These are phyloP conservation scores for Oxycera nigricornis DNA, from an alignment of 2,888 invertebrate species.

Conservation along the genomic window DNA sequence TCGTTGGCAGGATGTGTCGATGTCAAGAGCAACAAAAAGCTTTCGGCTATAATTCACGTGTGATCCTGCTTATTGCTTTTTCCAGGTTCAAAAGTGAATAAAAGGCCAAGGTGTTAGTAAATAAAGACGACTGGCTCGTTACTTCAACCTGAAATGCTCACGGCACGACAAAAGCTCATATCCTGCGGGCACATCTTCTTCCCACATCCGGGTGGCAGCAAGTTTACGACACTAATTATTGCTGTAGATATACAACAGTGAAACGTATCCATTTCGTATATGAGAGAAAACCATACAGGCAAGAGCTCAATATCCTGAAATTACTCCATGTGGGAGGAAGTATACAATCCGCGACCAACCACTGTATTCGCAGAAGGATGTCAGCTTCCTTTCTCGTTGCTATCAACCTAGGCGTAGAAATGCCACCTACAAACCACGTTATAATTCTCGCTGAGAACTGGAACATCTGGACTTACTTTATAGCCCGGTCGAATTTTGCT, in stretches of 20 bases:
- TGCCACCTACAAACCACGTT: neutral
- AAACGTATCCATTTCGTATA: too few species aligned
- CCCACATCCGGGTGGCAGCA: neutral
- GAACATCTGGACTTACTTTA: conserved; percentile 36
- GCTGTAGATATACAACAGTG: neutral
- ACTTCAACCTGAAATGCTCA: neutral
- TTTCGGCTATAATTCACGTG: conserved; percentile 43
- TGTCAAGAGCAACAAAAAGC: conserved; percentile 14
- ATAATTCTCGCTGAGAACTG: conserved; percentile 28
- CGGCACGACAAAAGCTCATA: neutral
- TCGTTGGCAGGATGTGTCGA: neutral
- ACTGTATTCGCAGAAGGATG: conserved; percentile 17
- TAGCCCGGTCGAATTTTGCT: conserved; percentile 4
- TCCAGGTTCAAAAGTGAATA: conserved; percentile 40
- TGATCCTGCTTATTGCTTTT: conserved; percentile 47
- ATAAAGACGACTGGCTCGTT: conserved; percentile 3
- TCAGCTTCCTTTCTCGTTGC: conserved; percentile 12
- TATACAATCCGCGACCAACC: too few species aligned
- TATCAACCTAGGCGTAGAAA: neutral
- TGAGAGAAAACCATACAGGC: neutral
- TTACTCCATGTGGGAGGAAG: conserved; percentile 17
- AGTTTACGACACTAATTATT: conserved; percentile 9
- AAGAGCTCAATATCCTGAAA: conserved; percentile 12
- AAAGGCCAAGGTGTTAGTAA: conserved; percentile 45
- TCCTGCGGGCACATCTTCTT: conserved; percentile 9